Percentiles rank a stretch among this genome's conserved stretches.
Conservation (phyloP, 2,888 invertebrate species). For the Harpalus rufipes region DNA sequence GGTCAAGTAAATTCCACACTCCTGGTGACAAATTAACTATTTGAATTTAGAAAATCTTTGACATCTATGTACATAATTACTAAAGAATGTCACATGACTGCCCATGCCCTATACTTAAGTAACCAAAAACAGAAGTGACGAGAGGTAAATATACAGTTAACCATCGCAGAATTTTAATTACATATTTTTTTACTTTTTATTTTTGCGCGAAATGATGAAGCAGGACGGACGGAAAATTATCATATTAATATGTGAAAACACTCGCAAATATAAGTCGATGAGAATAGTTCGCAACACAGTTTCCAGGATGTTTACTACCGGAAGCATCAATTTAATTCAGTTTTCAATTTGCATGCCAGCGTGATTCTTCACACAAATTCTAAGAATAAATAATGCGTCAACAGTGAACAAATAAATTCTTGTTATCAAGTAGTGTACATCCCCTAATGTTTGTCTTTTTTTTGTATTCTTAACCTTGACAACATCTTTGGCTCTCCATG, state of each 20-base stretch:
- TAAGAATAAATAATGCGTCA: neutral
- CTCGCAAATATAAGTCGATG: slow-evolving; percentile 12
- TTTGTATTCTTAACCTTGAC: slow-evolving; percentile 27
- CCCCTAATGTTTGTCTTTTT: slow-evolving; percentile 19
- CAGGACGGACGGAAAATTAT: neutral
- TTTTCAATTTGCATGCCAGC: slow-evolving; percentile 34
- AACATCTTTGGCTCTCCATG: neutral
- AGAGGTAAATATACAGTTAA: slow-evolving; percentile 41
- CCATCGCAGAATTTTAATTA: slow-evolving; percentile 22
- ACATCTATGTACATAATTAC: no score
- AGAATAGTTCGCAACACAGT: slow-evolving; percentile 10
- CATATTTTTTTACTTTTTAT: neutral
- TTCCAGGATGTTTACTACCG: slow-evolving; percentile 33
- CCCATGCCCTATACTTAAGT: no score
- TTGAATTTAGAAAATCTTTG: no score
- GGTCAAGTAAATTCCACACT: no score
- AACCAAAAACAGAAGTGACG: no score
- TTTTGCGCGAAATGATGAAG: no score
- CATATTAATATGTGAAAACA: slow-evolving; percentile 28
- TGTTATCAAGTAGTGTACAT: slow-evolving; percentile 3
- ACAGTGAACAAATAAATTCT: neutral
- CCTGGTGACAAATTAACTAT: no score
- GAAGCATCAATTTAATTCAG: slow-evolving; percentile 34
- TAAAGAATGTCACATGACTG: no score
- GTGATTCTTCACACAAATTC: slow-evolving; percentile 7